Base-by-base conservation (phyloP, 2,888 invertebrate species). In the Zaprionus bogoriensis region DNA sequence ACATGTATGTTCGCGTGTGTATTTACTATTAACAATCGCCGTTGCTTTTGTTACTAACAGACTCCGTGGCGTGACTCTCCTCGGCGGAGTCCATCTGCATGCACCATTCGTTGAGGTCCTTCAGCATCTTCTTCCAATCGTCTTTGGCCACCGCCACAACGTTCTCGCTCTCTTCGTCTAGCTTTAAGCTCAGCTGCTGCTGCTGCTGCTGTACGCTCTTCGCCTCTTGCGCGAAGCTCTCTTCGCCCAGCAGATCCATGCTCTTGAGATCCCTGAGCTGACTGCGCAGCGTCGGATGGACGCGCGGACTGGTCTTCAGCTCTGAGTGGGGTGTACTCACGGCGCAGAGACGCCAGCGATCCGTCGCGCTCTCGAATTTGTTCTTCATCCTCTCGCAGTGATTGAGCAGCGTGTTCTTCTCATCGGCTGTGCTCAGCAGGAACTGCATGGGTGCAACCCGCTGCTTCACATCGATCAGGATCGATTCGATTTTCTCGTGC, bases 1-100 rank as follows among this genome's bases (percentile, higher is more conserved):
- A n/a, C n/a, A n/a, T n/a, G n/a, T n/a, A 27, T 28, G 23, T 25
- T 22, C 32, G 22, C 23, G 22, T 42, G 17, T n/a, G 20, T 46
- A 39, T 67, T 70, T 69, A 42, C 63, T 63, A 19, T 38, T 14
- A 32, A 44, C 28, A 36, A 36, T 36, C 14, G 9, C 32, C 14
- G 32, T 17, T 20, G 20, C 19, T 39, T 19, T 9, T 38, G n/a
- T n/a, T n/a, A n/a, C n/a, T n/a, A n/a, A n/a, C n/a, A n/a, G n/a
- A n/a, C n/a, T n/a, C n/a, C n/a, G n/a, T n/a, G 14, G 2, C 17
- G n/a, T 17, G 0, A 22, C n/a, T 9, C 5, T 14, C 39, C 2
- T 55, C 23, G 0, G 19, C 23, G 1, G n/a, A 3, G 1, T 57
- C 55, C 17, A 57, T 50, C 22, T 30, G 22, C 19, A 30, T 10